Evolutionary conservation across 2,888 invertebrate species (phyloP).

Genomic region (Apoda limacodes): DNA sequence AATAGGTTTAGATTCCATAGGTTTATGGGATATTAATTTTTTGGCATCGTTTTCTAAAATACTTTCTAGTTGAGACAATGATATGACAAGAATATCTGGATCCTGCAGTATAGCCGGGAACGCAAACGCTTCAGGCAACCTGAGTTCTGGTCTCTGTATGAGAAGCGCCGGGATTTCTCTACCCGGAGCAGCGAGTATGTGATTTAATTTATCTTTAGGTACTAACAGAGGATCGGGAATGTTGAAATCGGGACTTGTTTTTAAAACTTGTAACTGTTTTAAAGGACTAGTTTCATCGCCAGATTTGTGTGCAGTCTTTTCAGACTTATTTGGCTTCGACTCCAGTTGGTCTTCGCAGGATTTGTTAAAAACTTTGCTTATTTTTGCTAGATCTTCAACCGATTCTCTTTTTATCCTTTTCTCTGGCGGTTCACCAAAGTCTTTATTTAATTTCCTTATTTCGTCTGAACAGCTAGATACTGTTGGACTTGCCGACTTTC

Average conservation of each 20-base stretch:
- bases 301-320: slow-evolving; percentile 29
- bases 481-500: slow-evolving; percentile 77
- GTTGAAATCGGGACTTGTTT: slow-evolving; percentile 74
- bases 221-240: slow-evolving; percentile 86
- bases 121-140: slow-evolving; percentile 79
- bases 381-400: slow-evolving; percentile 44
- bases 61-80: slow-evolving; percentile 77
- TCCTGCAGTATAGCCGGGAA: slow-evolving; percentile 80
- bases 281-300: slow-evolving; percentile 72
- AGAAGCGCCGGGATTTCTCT: slow-evolving; percentile 82
- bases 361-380: slow-evolving; percentile 49
- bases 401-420: slow-evolving; percentile 48
- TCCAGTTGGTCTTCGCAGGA: slow-evolving; percentile 33
- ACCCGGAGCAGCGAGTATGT: slow-evolving; percentile 78
- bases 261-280: slow-evolving; percentile 77
- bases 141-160: slow-evolving; percentile 77
- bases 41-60: slow-evolving; percentile 67
- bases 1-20: slow-evolving; percentile 26
- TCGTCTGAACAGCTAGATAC: slow-evolving; percentile 82
- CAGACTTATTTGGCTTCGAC: slow-evolving; percentile 33
- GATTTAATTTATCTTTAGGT: slow-evolving; percentile 79
- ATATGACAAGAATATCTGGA: slow-evolving; percentile 83
- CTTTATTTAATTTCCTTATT: slow-evolving; percentile 69
- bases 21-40: slow-evolving; percentile 28
- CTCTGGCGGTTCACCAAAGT: slow-evolving; percentile 59